Percentiles rank a stretch among this genome's conserved stretches.
phyloP scores from a whole-genome alignment of 2,797 vertebrate genomes.

The Sebastes reedi region DNA sequence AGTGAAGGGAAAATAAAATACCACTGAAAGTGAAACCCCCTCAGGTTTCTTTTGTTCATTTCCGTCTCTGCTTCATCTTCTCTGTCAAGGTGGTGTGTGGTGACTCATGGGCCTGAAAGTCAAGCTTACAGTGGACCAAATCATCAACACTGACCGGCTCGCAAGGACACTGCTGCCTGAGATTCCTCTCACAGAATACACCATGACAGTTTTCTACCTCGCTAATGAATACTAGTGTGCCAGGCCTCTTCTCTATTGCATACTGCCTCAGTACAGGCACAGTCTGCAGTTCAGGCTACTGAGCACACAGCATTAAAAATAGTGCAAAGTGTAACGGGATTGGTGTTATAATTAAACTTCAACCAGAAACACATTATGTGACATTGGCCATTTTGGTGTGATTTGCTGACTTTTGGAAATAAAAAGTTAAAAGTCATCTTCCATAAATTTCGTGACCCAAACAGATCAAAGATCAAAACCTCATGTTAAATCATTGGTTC shows the following conservation, averaged over 20 bases:
- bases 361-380: background rate
- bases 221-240: conserved; percentile 66
- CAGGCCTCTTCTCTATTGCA: conserved; percentile 67
- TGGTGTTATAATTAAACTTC: background rate
- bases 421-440: background rate
- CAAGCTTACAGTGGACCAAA: conserved; percentile 75
- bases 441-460: background rate
- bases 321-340: background rate
- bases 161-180: conserved; percentile 77
- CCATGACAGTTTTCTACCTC: conserved; percentile 70
- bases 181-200: conserved; percentile 75
- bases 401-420: background rate
- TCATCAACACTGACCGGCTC: conserved; percentile 71
- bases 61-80: conserved; percentile 1
- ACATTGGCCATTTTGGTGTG: background rate
- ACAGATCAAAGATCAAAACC: background rate
- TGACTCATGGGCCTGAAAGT: conserved; percentile 79
- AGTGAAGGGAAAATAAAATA: background rate
- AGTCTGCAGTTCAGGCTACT: conserved; percentile 75
- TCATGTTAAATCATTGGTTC: too few species aligned
- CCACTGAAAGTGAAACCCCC: background rate
- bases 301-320: background rate
- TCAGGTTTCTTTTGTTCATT: background rate
- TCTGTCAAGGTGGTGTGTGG: conserved; percentile 71
- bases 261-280: conserved; percentile 76